Percentiles rank a stretch among this genome's conserved stretches.
Evolutionary conservation across 2,888 invertebrate genomes (phyloP).

Genomic region (Calliphora vomitoria): DNA sequence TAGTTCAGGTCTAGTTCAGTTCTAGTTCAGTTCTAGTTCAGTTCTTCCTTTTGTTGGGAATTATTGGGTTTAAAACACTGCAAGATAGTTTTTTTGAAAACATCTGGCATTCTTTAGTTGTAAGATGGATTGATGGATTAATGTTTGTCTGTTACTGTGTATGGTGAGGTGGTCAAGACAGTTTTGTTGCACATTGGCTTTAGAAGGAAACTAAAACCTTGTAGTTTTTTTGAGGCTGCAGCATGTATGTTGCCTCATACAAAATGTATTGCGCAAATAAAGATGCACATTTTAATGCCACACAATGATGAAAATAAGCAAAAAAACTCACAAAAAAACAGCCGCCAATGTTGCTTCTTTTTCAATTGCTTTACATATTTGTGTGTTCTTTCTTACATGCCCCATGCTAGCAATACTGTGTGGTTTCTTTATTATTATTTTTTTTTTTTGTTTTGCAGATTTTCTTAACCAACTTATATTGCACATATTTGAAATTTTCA

Average conservation of each 20-base stretch:
- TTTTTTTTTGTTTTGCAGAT: constrained; percentile 2
- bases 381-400: constrained; percentile 51
- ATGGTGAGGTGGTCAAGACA: constrained; percentile 67
- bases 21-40: background rate
- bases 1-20: too few species aligned
- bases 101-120: constrained; percentile 34
- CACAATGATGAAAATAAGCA: constrained; percentile 63
- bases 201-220: constrained; percentile 72
- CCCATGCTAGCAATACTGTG: constrained; percentile 9
- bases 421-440: constrained; percentile 19
- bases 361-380: constrained; percentile 73
- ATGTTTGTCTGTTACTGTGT: constrained; percentile 60
- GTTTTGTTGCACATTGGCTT: constrained; percentile 59
- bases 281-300: constrained; percentile 74
- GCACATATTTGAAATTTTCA: constrained; percentile 73
- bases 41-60: too few species aligned
- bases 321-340: constrained; percentile 33
- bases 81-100: background rate
- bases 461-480: constrained; percentile 61
- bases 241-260: constrained; percentile 11
- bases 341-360: constrained; percentile 58
- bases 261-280: constrained; percentile 72
- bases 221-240: constrained; percentile 47
- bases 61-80: too few species aligned
- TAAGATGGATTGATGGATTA: constrained; percentile 79